These are phyloP conservation scores for Dione vanillae DNA, from an alignment of 2,888 invertebrate species.

Conservation along the genomic window DNA sequence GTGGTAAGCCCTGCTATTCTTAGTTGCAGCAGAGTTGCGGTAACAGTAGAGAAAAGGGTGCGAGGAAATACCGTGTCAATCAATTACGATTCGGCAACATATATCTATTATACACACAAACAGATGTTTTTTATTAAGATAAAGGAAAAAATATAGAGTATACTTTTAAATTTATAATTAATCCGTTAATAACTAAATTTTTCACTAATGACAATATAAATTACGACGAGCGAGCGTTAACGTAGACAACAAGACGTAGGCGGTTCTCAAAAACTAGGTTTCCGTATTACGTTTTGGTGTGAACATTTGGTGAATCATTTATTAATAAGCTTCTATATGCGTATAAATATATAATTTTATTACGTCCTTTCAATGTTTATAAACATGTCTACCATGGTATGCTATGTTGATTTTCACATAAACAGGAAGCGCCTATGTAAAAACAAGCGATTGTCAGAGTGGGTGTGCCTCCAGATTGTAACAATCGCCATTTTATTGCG, in stretches of 20 bases:
- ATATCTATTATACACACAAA: no score
- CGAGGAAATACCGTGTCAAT: no score
- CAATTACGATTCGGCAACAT: no score
- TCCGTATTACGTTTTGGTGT: conserved; percentile 39
- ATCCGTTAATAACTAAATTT: no score
- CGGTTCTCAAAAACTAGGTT: conserved; percentile 47
- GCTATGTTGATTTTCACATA: conserved; percentile 46
- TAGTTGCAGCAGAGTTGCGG: no score
- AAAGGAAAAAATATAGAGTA: no score
- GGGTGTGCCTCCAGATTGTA: conserved; percentile 71
- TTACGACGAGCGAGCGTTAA: background rate
- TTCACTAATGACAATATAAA: background rate
- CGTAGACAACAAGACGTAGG: conserved; percentile 44
- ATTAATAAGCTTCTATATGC: conserved; percentile 2
- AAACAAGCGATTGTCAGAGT: conserved; percentile 68
- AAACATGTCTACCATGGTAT: background rate
- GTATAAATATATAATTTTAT: conserved; percentile 10
- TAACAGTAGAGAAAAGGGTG: no score
- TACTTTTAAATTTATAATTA: no score
- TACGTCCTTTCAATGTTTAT: background rate
- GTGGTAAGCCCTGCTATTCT: no score
- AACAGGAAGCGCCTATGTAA: conserved; percentile 72
- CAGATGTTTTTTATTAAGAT: no score
- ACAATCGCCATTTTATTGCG: conserved; percentile 67
- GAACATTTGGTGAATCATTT: conserved; percentile 19